Conservation (phyloP, 2,113 vertebrate genomes). For the Limnothrissa miodon region DNA sequence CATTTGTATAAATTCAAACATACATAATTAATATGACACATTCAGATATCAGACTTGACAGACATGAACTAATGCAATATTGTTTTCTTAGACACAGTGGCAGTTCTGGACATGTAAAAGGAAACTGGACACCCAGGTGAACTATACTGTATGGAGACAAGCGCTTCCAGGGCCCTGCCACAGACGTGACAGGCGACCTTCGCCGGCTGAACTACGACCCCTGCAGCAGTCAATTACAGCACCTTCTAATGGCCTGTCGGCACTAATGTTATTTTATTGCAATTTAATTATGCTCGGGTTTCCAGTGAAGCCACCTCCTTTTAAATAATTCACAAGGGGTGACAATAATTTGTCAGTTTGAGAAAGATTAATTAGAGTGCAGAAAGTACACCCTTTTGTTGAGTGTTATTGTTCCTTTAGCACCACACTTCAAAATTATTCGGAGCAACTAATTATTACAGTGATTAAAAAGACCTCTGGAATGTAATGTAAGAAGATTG, state of each 20-base stretch:
- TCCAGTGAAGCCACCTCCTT: conserved; percentile 66
- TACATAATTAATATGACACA: background rate
- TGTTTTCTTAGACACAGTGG: background rate
- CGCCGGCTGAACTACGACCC: conserved; percentile 63
- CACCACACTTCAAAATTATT: conserved; percentile 13
- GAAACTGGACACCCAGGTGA: conserved; percentile 5
- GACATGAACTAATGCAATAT: background rate
- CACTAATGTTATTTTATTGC: conserved; percentile 80
- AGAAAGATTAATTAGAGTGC: conserved; percentile 62
- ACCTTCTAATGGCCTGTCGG: conserved; percentile 71
- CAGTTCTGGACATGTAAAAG: conserved; percentile 4
- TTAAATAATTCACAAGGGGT: conserved; percentile 71
- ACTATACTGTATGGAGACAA: conserved; percentile 29
- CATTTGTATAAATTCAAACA: background rate
- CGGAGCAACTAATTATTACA: background rate
- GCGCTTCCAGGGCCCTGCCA: conserved; percentile 23
- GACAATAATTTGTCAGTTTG: conserved; percentile 71
- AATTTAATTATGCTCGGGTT: conserved; percentile 81
- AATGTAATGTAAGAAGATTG: background rate
- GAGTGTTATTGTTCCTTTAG: conserved; percentile 37
- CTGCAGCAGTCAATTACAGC: conserved; percentile 69
- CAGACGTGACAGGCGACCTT: conserved; percentile 57
- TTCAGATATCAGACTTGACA: background rate
- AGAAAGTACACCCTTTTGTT: conserved; percentile 53
- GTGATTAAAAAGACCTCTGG: conserved; percentile 1